Evolutionary conservation across 2,797 vertebrate species (phyloP), one percentile per base, ranked within the genome.

Genomic region (Macropodus opercularis): DNA sequence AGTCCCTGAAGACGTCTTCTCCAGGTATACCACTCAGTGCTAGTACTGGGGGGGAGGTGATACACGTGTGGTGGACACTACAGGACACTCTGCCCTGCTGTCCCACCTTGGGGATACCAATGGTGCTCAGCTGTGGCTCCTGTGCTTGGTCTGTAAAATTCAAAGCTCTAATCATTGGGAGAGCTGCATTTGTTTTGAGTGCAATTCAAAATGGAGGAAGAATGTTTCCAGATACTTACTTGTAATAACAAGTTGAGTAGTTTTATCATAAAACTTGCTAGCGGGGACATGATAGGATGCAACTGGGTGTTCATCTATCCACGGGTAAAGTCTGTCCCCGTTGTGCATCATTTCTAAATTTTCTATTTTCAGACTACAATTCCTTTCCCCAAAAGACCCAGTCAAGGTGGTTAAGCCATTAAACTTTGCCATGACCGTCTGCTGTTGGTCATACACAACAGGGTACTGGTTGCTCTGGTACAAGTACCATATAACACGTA

Each of bases 341-440:
- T 81, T 63, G 39, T 87, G 52, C 0, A 43, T 57, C 61, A 36
- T 51, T 3, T 80, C 49, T n/a, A 90, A 41, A 1, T 10, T 49
- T 1, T 55, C 50, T 0, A 91, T 89, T 47, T 85, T 70, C 24
- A 90, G 77, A 64, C 83, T 89, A 53, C 85, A 90, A 10, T 85
- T 83, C 3, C 36, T 1, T 3, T 49, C 39, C 0, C 3, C 0
- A 13, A 64, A 54, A 27, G 69, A 59, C 43, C 74, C 80, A 50
- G 39, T 51, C 18, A 83, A 29, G 9, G n/a, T 60, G 13, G 87
- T 87, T 63, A n/a, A 80, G 10, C 54, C 50, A 0, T 7, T 29
- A 54, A 64, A 89, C 49, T 66, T 47, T 6, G 2, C 17, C 12
- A 62, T 26, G 8, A 76, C n/a, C 1, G 1, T 8, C 5, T 47